These are phyloP conservation scores for Siphonodentalium dalli DNA, from an alignment of 2,888 invertebrate genomes.

Conservation along the genomic window DNA sequence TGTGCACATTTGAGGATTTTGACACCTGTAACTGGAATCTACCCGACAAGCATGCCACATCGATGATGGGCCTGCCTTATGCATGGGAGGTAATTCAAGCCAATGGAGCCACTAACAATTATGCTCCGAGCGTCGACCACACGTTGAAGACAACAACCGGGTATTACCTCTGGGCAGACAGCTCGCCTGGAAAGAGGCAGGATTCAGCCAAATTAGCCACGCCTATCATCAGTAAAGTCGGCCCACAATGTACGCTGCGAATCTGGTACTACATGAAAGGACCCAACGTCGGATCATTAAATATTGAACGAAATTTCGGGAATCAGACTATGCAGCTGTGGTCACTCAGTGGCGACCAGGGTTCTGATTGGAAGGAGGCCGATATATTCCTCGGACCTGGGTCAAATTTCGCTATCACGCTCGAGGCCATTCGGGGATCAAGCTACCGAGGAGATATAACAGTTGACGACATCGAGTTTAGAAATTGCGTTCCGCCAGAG, in stretches of 20 bases:
- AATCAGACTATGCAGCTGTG: slow-evolving; percentile 30
- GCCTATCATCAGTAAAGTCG: slow-evolving; percentile 35
- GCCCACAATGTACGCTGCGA: slow-evolving; percentile 45
- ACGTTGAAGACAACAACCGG: slow-evolving; percentile 31
- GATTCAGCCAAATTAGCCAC: slow-evolving; percentile 38
- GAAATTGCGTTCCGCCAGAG: slow-evolving; percentile 44
- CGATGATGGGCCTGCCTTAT: slow-evolving; percentile 31
- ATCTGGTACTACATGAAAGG: slow-evolving; percentile 50
- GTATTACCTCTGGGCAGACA: slow-evolving; percentile 45
- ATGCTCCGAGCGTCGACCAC: slow-evolving; percentile 33
- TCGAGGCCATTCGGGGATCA: slow-evolving; percentile 41
- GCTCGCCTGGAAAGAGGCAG: slow-evolving; percentile 36
- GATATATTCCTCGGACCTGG: slow-evolving; percentile 42
- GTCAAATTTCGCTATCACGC: slow-evolving; percentile 30
- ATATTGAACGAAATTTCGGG: slow-evolving; percentile 26
- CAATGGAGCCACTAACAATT: neutral
- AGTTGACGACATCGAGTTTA: slow-evolving; percentile 45
- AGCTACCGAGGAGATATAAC: slow-evolving; percentile 43
- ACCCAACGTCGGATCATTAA: slow-evolving; percentile 34
- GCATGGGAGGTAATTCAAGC: slow-evolving; percentile 36
- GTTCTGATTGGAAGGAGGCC: slow-evolving; percentile 35
- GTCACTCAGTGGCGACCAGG: slow-evolving; percentile 30
- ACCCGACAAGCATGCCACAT: slow-evolving; percentile 4
- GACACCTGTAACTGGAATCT: slow-evolving; percentile 42
- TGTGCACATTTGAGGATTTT: slow-evolving; percentile 41